Evolutionary conservation across 2,113 vertebrate species (phyloP).

Genomic region (Okapia johnstoni): DNA sequence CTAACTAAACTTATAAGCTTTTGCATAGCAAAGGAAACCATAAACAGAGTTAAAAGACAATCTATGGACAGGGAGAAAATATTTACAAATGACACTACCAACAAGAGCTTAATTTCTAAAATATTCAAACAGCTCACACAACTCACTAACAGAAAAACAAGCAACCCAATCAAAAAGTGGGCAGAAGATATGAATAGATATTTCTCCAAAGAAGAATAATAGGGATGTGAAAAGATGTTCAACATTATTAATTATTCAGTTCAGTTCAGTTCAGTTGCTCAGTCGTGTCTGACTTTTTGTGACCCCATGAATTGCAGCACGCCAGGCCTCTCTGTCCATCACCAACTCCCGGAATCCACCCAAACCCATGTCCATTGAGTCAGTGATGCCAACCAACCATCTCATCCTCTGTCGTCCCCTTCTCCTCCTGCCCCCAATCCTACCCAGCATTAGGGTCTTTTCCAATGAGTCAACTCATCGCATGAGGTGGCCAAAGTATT

Average conservation of each 20-base stretch:
- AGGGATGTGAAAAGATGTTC: neutral
- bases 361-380: too few species aligned
- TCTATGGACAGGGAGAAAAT: neutral
- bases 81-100: neutral
- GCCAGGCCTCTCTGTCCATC: too few species aligned
- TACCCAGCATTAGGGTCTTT: too few species aligned
- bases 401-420: too few species aligned
- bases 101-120: neutral
- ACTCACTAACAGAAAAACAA: neutral
- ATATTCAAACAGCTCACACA: neutral
- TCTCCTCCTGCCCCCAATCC: too few species aligned
- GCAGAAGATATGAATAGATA: neutral
- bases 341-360: too few species aligned
- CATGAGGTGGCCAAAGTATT: too few species aligned
- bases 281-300: too few species aligned
- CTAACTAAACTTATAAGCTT: neutral
- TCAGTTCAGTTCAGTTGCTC: too few species aligned
- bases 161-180: neutral
- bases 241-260: neutral
- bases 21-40: neutral
- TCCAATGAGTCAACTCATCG: too few species aligned
- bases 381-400: too few species aligned
- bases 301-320: too few species aligned
- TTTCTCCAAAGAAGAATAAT: neutral
- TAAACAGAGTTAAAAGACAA: neutral